phyloP scores from a whole-genome alignment of 2,888 invertebrate species.

The Hirudinaria manillensis region DNA sequence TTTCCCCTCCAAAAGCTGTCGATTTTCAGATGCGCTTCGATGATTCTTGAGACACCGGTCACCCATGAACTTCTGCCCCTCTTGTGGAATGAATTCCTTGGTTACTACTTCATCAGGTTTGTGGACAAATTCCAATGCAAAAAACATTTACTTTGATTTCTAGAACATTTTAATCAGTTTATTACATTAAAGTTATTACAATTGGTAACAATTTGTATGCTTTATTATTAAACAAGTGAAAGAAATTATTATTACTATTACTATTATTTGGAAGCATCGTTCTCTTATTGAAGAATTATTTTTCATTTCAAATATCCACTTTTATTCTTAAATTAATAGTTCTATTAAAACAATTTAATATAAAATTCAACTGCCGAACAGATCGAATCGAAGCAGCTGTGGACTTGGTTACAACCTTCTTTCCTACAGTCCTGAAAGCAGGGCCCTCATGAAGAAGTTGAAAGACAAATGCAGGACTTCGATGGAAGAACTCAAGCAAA shows the following conservation, averaged over 20 bases:
- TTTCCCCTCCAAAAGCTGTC: slow-evolving; percentile 29
- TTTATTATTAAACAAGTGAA: background rate
- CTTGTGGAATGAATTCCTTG: slow-evolving; percentile 67
- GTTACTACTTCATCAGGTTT: slow-evolving; percentile 8
- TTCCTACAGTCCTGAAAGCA: no score
- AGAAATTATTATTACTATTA: background rate
- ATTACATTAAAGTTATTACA: background rate
- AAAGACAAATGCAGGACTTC: no score
- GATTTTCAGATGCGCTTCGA: slow-evolving; percentile 71
- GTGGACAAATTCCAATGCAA: background rate
- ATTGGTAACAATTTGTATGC: background rate
- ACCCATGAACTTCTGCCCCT: slow-evolving; percentile 68
- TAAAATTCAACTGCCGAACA: background rate
- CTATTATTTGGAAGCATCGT: no score
- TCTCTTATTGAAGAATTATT: no score
- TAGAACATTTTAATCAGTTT: no score
- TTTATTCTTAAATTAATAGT: no score
- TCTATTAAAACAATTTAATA: no score
- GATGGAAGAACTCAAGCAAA: no score
- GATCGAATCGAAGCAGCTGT: background rate
- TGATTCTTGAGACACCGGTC: slow-evolving; percentile 65
- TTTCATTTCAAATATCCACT: no score
- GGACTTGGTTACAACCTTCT: no score
- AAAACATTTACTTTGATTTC: background rate
- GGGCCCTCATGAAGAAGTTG: no score